Conservation (phyloP, 2,113 vertebrate species). For the Polyodon spathula region DNA sequence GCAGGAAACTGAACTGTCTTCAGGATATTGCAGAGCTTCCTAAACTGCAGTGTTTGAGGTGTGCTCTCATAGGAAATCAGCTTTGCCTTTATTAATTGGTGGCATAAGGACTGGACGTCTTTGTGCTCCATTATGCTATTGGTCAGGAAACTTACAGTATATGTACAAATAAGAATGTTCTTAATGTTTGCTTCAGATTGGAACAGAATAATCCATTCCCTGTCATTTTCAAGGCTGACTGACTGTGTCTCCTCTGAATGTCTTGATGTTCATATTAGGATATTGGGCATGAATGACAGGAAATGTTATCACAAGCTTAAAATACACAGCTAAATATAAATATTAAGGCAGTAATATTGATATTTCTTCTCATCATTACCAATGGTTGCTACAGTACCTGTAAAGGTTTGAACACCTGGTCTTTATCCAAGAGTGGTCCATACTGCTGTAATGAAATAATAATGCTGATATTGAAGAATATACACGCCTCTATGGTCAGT, state of each 20-base stretch:
- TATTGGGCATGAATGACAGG: neutral
- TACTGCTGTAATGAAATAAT: no score
- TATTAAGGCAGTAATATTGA: neutral
- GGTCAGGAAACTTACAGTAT: no score
- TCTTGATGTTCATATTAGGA: neutral
- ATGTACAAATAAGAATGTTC: no score
- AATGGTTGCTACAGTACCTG: no score
- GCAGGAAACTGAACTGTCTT: conserved; percentile 2
- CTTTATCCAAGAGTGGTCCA: no score
- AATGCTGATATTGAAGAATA: no score
- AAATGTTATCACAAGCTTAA: neutral
- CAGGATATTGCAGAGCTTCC: conserved; percentile 8
- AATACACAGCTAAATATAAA: neutral
- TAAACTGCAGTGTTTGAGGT: conserved; percentile 9
- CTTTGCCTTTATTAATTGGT: conserved; percentile 6
- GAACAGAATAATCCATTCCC: neutral
- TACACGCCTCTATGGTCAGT: no score
- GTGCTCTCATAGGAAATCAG: conserved; percentile 11
- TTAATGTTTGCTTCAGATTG: no score
- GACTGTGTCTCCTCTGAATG: neutral
- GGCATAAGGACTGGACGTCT: neutral
- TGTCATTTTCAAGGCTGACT: neutral
- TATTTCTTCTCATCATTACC: neutral
- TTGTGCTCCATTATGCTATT: no score
- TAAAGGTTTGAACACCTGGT: no score